phyloP scores from a whole-genome alignment of 2,888 invertebrate species.

The Deladenus siricidicola region DNA sequence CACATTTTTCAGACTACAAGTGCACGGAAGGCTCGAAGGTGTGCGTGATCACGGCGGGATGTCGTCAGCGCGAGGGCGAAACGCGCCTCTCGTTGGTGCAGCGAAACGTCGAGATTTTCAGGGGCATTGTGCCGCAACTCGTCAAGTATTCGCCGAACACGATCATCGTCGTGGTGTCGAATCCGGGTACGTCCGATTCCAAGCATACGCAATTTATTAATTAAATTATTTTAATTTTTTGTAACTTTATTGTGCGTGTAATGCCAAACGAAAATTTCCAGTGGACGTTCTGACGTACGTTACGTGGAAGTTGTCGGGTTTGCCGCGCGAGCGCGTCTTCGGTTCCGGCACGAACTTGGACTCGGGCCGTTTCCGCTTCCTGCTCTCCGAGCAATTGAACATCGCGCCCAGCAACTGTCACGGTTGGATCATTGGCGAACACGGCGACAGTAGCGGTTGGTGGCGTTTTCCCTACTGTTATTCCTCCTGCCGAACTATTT shows the following conservation, averaged over 20 bases:
- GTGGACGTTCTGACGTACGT: constrained; percentile 86
- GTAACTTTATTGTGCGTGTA: too few relatives aligned
- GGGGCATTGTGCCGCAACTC: constrained; percentile 63
- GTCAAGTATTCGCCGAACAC: constrained; percentile 77
- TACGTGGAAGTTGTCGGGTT: constrained; percentile 84
- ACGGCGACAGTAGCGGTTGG: constrained; percentile 72
- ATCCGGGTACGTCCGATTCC: constrained; percentile 62
- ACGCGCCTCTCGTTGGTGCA: constrained; percentile 77
- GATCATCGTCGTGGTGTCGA: constrained; percentile 76
- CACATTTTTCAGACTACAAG: constrained; percentile 61
- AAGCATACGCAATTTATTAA: too few relatives aligned
- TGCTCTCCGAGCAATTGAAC: constrained; percentile 72
- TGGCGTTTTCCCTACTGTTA: neutral
- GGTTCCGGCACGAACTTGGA: constrained; percentile 89
- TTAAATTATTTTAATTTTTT: neutral
- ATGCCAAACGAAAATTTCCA: constrained; percentile 44
- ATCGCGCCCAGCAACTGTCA: constrained; percentile 77
- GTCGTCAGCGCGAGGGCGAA: constrained; percentile 80
- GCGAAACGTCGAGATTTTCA: constrained; percentile 76
- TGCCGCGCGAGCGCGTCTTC: constrained; percentile 77
- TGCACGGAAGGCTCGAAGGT: constrained; percentile 63
- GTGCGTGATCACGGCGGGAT: constrained; percentile 83
- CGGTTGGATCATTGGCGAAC: constrained; percentile 88
- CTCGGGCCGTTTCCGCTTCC: constrained; percentile 79
- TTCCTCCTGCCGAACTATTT: too few relatives aligned